Conservation (phyloP, 1,140 invertebrate genomes). For the Dinothrombium tinctorium region DNA sequence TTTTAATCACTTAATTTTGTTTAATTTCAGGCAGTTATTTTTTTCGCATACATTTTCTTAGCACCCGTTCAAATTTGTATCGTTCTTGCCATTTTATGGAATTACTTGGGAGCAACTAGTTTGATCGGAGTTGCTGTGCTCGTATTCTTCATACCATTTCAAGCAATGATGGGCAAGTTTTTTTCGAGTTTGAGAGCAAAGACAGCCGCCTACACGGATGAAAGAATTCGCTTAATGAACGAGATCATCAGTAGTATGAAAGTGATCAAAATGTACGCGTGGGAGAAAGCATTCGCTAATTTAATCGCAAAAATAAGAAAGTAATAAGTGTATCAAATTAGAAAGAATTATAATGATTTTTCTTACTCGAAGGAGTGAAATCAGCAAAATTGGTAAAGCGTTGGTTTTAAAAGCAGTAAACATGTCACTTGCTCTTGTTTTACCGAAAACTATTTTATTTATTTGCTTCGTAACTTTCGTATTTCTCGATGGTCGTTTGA, state of each 20-base stretch:
- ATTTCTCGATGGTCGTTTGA: conserved; percentile 33
- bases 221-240: conserved; percentile 60
- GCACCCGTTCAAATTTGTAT: conserved; percentile 48
- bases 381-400: conserved; percentile 35
- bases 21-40: too few relatives aligned
- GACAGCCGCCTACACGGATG: conserved; percentile 27
- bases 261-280: conserved; percentile 52
- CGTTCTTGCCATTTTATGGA: conserved; percentile 11
- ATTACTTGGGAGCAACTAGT: conserved; percentile 20
- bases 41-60: too few relatives aligned
- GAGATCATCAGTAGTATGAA: conserved; percentile 72
- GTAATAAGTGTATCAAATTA: conserved; percentile 8
- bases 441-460: conserved; percentile 42
- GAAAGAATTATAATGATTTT: background rate
- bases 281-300: conserved; percentile 49
- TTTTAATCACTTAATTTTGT: too few relatives aligned
- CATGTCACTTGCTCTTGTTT: conserved; percentile 20
- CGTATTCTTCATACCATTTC: conserved; percentile 23
- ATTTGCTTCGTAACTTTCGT: conserved; percentile 42
- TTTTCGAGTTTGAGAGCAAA: conserved; percentile 2
- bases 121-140: conserved; percentile 24
- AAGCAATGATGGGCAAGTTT: conserved; percentile 22
- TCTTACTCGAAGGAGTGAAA: conserved; percentile 35
- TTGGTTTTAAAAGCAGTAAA: conserved; percentile 42
- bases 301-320: conserved; percentile 32